phyloP scores from a whole-genome alignment of 1,140 invertebrate species.

The Xylocopa sonorina region DNA sequence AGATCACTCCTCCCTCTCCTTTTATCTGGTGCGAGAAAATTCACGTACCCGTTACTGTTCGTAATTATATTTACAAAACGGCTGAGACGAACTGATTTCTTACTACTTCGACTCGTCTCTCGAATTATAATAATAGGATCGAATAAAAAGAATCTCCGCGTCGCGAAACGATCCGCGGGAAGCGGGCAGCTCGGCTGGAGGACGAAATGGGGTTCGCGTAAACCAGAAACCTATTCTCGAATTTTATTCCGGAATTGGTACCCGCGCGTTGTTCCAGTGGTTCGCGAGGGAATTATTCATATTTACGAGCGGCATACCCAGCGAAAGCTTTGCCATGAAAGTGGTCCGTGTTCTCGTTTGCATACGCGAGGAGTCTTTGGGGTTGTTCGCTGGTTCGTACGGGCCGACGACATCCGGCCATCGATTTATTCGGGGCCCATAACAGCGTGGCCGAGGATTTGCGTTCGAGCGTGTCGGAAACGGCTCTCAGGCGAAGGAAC shows the following conservation, averaged over 20 bases:
- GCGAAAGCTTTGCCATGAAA: background rate
- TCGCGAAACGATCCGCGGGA: no score
- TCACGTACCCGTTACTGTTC: no score
- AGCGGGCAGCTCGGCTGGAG: no score
- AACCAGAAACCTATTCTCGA: background rate
- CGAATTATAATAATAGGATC: no score
- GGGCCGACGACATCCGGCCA: conserved; percentile 28
- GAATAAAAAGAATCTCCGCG: no score
- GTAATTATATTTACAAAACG: no score
- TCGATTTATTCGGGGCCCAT: conserved; percentile 55
- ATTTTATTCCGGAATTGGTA: conserved; percentile 23
- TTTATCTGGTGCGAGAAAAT: no score
- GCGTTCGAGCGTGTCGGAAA: background rate
- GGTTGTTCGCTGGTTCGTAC: background rate
- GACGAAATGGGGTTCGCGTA: background rate
- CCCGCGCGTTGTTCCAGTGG: background rate
- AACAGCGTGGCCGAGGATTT: background rate
- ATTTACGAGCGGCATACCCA: background rate
- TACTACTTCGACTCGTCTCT: no score
- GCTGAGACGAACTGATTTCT: no score
- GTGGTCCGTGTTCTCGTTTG: conserved; percentile 21
- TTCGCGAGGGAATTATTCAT: conserved; percentile 31
- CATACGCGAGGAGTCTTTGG: conserved; percentile 33
- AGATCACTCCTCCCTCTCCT: no score
- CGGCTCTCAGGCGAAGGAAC: background rate